A percentile compares a stretch with the other conserved stretches of the same genome.
Evolutionary conservation across 2,888 invertebrate species (phyloP).

Genomic region (Drosophila imparisetae): DNA sequence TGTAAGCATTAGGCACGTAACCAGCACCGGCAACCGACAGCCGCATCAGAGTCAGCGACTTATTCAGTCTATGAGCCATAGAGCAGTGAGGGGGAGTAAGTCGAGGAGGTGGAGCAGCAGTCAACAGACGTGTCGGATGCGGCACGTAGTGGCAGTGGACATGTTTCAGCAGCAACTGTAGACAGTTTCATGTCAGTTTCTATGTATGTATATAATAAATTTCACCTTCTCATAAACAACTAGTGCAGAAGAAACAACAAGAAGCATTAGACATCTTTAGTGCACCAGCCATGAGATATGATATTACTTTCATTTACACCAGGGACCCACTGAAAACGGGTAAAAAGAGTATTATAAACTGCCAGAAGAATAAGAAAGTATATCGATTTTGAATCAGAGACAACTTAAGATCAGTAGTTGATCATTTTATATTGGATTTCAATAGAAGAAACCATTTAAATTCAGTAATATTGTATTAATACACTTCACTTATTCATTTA

Average conservation of each 20-base stretch:
- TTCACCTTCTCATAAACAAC: slow-evolving; percentile 65
- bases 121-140: slow-evolving; percentile 50
- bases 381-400: neutral
- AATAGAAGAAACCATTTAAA: neutral
- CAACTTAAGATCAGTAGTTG: neutral
- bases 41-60: slow-evolving; percentile 17
- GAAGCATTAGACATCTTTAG: slow-evolving; percentile 58
- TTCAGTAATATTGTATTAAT: neutral
- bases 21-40: slow-evolving; percentile 32
- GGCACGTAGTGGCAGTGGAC: slow-evolving; percentile 61
- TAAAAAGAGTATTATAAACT: neutral
- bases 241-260: slow-evolving; percentile 28
- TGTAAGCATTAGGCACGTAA: slow-evolving; percentile 69
- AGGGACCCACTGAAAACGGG: neutral
- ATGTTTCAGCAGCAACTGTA: slow-evolving; percentile 55
- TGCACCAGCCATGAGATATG: slow-evolving; percentile 32
- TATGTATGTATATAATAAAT: slow-evolving; percentile 58
- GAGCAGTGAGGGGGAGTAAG: neutral
- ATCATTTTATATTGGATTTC: neutral
- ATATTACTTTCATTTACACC: slow-evolving; percentile 10
- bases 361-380: neutral
- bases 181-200: slow-evolving; percentile 24
- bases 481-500: neutral
- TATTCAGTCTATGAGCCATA: slow-evolving; percentile 9
- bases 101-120: neutral